Evolutionary conservation across 2,888 invertebrate genomes (phyloP).

Genomic region (Dolichopus griseipennis): DNA sequence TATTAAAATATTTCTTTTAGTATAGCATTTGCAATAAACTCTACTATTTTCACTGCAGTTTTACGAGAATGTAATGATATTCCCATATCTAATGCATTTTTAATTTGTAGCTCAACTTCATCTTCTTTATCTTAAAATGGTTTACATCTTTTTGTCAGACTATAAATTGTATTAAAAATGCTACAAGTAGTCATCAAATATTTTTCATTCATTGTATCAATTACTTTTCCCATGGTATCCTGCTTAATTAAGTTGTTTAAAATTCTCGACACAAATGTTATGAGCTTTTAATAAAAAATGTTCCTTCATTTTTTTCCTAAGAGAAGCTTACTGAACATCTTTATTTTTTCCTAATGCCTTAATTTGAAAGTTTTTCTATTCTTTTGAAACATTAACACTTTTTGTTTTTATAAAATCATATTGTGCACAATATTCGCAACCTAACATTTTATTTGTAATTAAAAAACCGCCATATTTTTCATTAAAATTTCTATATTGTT

Average conservation of each 20-base stretch:
- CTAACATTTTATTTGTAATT: too few species aligned
- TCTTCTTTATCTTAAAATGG: neutral
- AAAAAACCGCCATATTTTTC: too few species aligned
- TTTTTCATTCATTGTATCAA: neutral
- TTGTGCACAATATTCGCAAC: too few species aligned
- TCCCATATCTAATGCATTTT: conserved; percentile 7
- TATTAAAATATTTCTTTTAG: conserved; percentile 2
- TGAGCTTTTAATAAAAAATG: too few species aligned
- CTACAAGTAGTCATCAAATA: conserved; percentile 6
- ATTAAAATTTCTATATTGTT: too few species aligned
- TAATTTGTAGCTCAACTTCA: conserved; percentile 8
- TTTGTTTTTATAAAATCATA: too few species aligned
- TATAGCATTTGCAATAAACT: conserved; percentile 8
- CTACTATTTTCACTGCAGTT: conserved; percentile 9
- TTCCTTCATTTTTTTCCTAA: too few species aligned
- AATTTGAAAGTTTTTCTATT: too few species aligned
- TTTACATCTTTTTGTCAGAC: conserved; percentile 4
- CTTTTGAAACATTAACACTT: too few species aligned
- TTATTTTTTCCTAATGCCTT: conserved; percentile 6
- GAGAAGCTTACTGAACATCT: neutral
- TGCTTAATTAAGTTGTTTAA: conserved; percentile 1
- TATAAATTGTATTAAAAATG: neutral
- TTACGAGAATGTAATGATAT: too few species aligned
- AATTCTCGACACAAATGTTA: too few species aligned
- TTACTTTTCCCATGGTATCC: conserved; percentile 2